Base-by-base conservation (phyloP, 2,113 vertebrate genomes). In the Butorides virescens region DNA sequence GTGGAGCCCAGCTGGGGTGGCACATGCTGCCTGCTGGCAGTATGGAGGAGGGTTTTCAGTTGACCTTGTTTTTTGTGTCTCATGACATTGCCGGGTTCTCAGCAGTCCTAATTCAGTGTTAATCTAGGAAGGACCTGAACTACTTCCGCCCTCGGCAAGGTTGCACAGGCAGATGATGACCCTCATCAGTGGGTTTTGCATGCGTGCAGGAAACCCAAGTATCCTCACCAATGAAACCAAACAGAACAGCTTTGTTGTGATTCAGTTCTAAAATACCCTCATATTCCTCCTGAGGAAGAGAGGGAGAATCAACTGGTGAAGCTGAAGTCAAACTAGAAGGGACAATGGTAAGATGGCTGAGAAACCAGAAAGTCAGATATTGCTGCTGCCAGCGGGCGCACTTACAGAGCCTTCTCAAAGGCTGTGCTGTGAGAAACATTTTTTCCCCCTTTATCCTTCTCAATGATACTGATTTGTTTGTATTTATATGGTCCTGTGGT, bases 1-100 rank as follows among this genome's bases (percentile, higher is more conserved):
- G 78, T 75, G 74, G 68, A 44, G 80, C 74, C 63, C 77, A 92
- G 66, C 88, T 84, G 90, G 61, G n/a, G 10, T 78, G 15, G 74
- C 55, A 86, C 36, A 15, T 37, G 59, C 12, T 72, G 90, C 66
- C 70, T 65, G 67, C 34, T 72, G 53, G 18, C 61, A 78, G 11
- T 44, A 4, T 15, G 47, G 73, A 29, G 7, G 12, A n/a, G 21
- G 10, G 36, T 12, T 71, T 15, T 15, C 79, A 62, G 11, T 34
- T 88, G 86, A 68, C 80, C 73, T 87, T 85, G 83, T 32, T 0
- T 59, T 59, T 84, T 81, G n/a, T 59, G 13, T 77, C 39, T 84
- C 13, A 2, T 74, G 67, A 16, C 66, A 37, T 47, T 73, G 49
- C 39, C 30, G 20, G n/a, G 3, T 61, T 76, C 59, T 32, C 23